Evolutionary conservation across 2,797 vertebrate genomes (phyloP).

Genomic region (Dryobates pubescens): DNA sequence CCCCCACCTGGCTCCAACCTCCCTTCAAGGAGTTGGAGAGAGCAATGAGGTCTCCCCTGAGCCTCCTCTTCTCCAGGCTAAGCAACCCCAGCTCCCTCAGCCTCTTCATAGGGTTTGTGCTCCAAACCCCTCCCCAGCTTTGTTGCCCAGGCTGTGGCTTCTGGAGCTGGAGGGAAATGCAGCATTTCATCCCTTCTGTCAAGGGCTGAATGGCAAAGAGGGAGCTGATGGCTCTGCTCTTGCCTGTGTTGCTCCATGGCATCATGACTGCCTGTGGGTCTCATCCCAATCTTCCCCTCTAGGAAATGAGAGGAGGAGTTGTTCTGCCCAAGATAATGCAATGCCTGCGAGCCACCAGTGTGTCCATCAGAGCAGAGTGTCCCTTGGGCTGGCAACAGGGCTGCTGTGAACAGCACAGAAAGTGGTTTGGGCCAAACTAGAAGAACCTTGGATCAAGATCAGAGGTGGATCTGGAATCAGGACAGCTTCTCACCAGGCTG

Average conservation of each 20-base stretch:
- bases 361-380: not conserved
- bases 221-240: not conserved
- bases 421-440: not conserved
- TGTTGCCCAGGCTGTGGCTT: not conserved
- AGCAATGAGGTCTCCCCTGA: no score
- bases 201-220: not conserved
- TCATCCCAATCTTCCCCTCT: not conserved
- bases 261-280: fast-evolving
- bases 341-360: not conserved
- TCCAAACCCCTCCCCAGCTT: no score
- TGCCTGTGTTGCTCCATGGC: no score
- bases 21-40: no score
- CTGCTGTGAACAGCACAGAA: not conserved
- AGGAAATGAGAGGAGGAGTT: no score
- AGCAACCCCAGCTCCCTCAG: no score
- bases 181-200: fast-evolving
- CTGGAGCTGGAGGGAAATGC: fast-evolving
- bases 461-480: not conserved
- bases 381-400: not conserved
- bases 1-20: no score
- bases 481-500: not conserved
- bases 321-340: not conserved
- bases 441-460: not conserved
- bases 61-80: no score
- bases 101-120: no score